These are phyloP conservation scores for Ferrisia virgata DNA, from an alignment of 2,888 invertebrate genomes.

Conservation along the genomic window DNA sequence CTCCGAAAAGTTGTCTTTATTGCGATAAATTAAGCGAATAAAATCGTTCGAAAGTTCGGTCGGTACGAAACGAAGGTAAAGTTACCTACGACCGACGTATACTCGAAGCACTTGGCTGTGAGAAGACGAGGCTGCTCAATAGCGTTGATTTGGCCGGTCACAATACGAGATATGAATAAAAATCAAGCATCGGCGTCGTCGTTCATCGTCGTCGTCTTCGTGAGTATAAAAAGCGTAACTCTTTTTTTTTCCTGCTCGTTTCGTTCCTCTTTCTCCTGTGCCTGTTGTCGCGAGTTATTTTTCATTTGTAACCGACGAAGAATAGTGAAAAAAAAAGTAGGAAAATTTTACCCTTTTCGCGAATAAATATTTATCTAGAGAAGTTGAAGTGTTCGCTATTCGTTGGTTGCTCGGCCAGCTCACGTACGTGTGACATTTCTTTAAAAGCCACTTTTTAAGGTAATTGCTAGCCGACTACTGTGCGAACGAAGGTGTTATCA, in stretches of 20 bases:
- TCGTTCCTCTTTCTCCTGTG: background rate
- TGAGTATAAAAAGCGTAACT: background rate
- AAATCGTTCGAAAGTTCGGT: no score
- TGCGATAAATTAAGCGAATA: no score
- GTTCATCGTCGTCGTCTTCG: no score
- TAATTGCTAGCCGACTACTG: background rate
- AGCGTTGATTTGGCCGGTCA: constrained; percentile 4
- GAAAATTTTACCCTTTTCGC: background rate
- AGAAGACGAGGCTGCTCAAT: background rate
- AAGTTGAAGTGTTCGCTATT: background rate
- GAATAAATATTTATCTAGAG: constrained; percentile 9
- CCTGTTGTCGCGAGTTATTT: background rate
- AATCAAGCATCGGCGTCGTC: background rate
- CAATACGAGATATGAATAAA: constrained; percentile 12
- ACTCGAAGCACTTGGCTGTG: no score
- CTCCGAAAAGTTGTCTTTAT: no score
- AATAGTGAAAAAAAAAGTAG: background rate
- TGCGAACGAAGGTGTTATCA: background rate
- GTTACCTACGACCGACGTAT: no score
- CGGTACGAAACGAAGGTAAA: no score
- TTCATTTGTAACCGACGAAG: constrained; percentile 1
- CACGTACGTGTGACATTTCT: background rate
- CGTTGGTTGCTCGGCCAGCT: background rate
- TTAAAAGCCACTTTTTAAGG: constrained; percentile 3
- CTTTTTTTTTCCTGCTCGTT: background rate